Conservation (phyloP, 2,113 vertebrate species). For the Rallus limicola region DNA sequence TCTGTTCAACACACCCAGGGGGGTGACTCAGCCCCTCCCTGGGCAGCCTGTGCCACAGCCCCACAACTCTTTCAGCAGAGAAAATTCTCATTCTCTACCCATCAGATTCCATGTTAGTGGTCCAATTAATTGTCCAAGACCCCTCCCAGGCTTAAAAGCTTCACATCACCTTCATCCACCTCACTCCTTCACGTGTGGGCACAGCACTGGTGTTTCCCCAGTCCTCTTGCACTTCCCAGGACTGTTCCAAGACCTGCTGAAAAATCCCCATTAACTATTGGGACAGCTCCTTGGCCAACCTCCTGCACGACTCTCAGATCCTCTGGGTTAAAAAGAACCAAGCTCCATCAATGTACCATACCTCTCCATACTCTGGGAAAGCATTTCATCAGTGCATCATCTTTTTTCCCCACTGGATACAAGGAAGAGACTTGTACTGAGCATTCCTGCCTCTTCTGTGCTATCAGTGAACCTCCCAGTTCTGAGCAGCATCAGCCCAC, state of each 20-base stretch:
- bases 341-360: neutral
- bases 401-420: neutral
- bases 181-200: neutral
- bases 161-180: rapidly evolving
- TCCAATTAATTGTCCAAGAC: neutral
- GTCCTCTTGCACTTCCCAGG: neutral
- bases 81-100: neutral
- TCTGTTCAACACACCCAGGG: too few relatives aligned
- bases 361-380: neutral
- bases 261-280: neutral
- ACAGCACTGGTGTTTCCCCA: neutral
- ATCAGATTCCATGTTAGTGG: neutral
- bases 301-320: neutral
- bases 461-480: neutral
- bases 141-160: neutral
- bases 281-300: neutral
- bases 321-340: neutral
- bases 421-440: neutral
- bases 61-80: too few relatives aligned
- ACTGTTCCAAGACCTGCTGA: neutral
- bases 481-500: rapidly evolving
- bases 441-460: neutral
- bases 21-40: too few relatives aligned
- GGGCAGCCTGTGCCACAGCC: too few relatives aligned
- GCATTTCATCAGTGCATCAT: neutral